Base-by-base conservation (phyloP, 2,888 invertebrate species). In the Lasioglossum morio region DNA sequence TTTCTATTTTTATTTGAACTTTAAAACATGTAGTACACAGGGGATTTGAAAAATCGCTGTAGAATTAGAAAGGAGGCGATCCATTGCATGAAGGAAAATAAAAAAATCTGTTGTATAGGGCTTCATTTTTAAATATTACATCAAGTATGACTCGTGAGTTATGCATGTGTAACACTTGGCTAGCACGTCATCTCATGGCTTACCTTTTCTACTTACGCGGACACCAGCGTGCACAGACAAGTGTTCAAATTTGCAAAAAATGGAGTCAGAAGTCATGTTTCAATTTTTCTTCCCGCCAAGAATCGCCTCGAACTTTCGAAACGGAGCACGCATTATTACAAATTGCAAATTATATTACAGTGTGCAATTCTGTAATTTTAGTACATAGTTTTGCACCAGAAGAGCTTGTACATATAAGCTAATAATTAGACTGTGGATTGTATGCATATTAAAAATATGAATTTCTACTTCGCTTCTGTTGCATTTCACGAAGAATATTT, bases 321-420 rank as follows among this genome's bases (percentile, higher is more conserved):
- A 19, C 30, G 30, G 63, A 63, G 63, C 69, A 69, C 23, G 16
- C 12, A 37, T 34, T 37, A 37, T 23, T 12, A 37, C 69, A n/a
- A 70, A 40, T 16, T 19, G 23, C 43, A 12, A 7, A n/a, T 53
- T 43, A 53, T 23, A 14, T 27, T 12, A 7, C 5, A 0, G 0
- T 0, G 30, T 46, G 63, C 7, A 72, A 37, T 74, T 74, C 34
- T 53, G 5, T 63, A 72, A 63, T 27, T 14, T 2, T 4, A 77
- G 46, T 82, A 84, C n/a, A 73, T 77, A 70, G 27, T 53, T 14
- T 16, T 73, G 14, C 23, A 2, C 4, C 8, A 74, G 19, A 63
- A 77, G 8, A 34, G 16, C 27, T n/a, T 82, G 79, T 84, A 82
- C 34, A 84, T 74, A 66, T 46, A 70, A 34, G 4, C 57, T 72